Evolutionary conservation across 2,888 invertebrate species (phyloP).

Genomic region (Isotomurus palustris): DNA sequence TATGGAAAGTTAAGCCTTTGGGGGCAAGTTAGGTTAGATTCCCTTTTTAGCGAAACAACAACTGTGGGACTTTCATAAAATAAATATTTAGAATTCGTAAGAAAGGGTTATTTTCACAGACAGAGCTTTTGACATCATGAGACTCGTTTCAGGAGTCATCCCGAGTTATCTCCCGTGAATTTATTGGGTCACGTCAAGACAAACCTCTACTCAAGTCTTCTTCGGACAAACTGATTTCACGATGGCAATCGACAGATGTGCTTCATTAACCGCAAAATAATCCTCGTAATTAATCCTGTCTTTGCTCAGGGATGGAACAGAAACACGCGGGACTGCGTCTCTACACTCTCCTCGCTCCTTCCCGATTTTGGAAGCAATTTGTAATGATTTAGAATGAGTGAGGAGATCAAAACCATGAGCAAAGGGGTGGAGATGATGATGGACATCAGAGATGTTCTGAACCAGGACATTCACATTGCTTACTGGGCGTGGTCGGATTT

Average conservation of each 20-base stretch:
- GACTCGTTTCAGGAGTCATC: too few species aligned
- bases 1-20: constrained; percentile 8
- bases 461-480: constrained; percentile 4
- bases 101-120: constrained; percentile 1
- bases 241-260: too few species aligned
- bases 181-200: too few species aligned
- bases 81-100: constrained; percentile 14
- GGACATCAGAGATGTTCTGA: background rate
- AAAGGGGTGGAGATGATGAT: constrained; percentile 8
- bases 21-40: constrained; percentile 11
- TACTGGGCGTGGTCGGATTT: constrained; percentile 9
- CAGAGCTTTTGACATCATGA: background rate
- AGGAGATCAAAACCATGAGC: background rate
- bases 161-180: too few species aligned
- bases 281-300: constrained; percentile 2
- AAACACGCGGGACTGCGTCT: too few species aligned
- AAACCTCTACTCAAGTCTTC: too few species aligned
- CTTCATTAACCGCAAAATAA: background rate
- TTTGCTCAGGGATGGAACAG: too few species aligned
- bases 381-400: constrained; percentile 5
- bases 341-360: too few species aligned
- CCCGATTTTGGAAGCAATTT: constrained; percentile 2
- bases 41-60: constrained; percentile 13
- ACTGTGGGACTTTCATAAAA: constrained; percentile 10
- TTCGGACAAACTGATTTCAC: too few species aligned